Conservation (phyloP, 2,797 vertebrate genomes). For the Poeciliopsis presidionis region DNA sequence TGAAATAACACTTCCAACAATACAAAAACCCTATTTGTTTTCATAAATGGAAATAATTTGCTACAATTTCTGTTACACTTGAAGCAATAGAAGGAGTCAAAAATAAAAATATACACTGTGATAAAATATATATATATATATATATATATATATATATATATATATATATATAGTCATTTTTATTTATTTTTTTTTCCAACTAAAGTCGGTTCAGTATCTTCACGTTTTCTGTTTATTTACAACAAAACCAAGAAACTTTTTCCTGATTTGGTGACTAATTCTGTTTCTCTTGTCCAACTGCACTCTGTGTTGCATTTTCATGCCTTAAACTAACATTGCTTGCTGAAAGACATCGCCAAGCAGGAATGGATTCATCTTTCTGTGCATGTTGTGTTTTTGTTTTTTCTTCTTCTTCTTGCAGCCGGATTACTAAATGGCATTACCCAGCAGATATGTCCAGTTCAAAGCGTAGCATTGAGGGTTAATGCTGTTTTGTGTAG, state of each 20-base stretch:
- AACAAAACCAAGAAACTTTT: conserved; percentile 22
- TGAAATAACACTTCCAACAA: not conserved
- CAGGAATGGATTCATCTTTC: conserved; percentile 21
- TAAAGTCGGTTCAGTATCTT: not conserved
- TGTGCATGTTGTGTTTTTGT: not conserved
- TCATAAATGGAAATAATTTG: not conserved
- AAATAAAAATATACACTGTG: not conserved
- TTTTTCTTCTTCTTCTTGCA: conserved; percentile 28
- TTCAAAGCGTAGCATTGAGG: not conserved
- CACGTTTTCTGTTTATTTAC: rapidly evolving
- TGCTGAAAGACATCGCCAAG: conserved; percentile 50
- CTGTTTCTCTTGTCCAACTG: conserved; percentile 54
- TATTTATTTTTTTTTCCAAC: not conserved
- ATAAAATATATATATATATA: not conserved
- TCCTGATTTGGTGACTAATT: conserved; percentile 39
- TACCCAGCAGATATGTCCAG: conserved; percentile 1
- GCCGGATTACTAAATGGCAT: conserved; percentile 40
- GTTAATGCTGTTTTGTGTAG: conserved; percentile 49
- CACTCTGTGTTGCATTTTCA: conserved; percentile 59
- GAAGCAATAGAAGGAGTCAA: not conserved
- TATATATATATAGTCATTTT: no score
- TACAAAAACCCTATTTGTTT: not conserved
- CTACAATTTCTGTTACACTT: not conserved
- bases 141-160: not conserved
- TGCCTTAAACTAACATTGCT: conserved; percentile 52